A percentile compares a stretch with the other conserved stretches of the same genome.
Conservation (phyloP, 2,888 invertebrate species). For the Neoitamus cyanurus region DNA sequence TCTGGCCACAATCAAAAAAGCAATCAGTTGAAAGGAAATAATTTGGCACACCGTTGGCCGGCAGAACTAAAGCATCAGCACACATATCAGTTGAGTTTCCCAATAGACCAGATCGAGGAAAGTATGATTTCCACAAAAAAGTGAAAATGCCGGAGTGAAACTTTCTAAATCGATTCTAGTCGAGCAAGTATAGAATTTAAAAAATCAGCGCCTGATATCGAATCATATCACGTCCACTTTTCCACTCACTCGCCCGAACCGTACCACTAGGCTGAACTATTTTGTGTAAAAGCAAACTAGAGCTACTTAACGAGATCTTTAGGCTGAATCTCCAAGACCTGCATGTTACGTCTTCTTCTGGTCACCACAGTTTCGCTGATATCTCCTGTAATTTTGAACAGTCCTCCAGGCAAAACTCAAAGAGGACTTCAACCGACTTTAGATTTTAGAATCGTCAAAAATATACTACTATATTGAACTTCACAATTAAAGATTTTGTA, state of each 20-base stretch:
- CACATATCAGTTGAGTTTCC: not conserved
- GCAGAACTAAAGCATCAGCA: not conserved
- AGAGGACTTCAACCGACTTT: not conserved
- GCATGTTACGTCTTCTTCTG: constrained; percentile 45
- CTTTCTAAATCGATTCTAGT: constrained; percentile 30
- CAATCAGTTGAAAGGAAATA: not conserved
- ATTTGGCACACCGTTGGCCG: not conserved
- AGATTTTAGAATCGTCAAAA: not conserved
- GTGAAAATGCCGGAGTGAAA: not conserved
- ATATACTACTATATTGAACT: not conserved
- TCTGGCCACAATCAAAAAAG: not conserved
- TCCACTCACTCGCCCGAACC: not conserved
- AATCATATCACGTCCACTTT: constrained; percentile 8
- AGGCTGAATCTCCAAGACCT: constrained; percentile 59
- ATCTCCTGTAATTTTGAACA: not conserved
- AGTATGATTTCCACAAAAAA: not conserved
- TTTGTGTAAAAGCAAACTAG: not conserved
- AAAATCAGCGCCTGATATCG: not conserved
- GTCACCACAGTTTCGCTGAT: not conserved
- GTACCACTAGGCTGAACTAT: not conserved
- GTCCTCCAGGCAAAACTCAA: not conserved
- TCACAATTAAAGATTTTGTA: not conserved
- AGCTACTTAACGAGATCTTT: constrained; percentile 60
- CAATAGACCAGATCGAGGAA: not conserved
- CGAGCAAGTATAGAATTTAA: constrained; percentile 4